Base-by-base conservation (phyloP, 2,888 invertebrate genomes). In the Chelonus formosanus region DNA sequence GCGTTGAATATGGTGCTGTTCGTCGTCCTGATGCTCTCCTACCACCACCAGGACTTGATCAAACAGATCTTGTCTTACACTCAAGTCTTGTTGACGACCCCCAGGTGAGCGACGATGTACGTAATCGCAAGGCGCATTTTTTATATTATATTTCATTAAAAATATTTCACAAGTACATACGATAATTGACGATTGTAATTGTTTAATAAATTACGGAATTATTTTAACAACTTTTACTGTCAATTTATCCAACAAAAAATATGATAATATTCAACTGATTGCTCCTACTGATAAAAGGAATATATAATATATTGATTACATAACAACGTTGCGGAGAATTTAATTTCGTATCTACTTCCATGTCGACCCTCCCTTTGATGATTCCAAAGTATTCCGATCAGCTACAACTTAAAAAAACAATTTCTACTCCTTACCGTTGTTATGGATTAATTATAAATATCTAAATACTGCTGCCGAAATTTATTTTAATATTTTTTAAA, bases 101-200 rank as follows among this genome's bases (percentile, higher is more conserved):
- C 76, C 84, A 84, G 83, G 84, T 84, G 81, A 83, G 84, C 81
- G 81, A 83, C 78, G 81, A 83, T 83, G 82, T 83, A 83, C 82
- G 82, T 81, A 83, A 79, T 81, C 80, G 74, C 74, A 77, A 75
- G 43, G 36, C 43, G 50, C 48, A 58, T 67, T 59, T 55, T 48
- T 63, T n/a, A 47, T 56, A 36, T 31, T 47, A 59, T 48, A 34
- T 48, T 59, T 59, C 3, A 10, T 43, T 45, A 43, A 35, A 53
- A 35, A 43, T 8, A 63, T 54, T 52, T 57, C 43, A 57, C 45
- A 6, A 54, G 34, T 35, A 57, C 34, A 40, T 40, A 1, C 40
- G 34, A 63, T 56, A 68, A 48, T 56, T 45, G 10, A 59, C n/a
- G 48, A 55, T 58, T 3, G 34, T 36, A 63, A 47, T 64, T 40